phyloP scores from a whole-genome alignment of 2,113 vertebrate genomes.

The Ochotona curzoniae region DNA sequence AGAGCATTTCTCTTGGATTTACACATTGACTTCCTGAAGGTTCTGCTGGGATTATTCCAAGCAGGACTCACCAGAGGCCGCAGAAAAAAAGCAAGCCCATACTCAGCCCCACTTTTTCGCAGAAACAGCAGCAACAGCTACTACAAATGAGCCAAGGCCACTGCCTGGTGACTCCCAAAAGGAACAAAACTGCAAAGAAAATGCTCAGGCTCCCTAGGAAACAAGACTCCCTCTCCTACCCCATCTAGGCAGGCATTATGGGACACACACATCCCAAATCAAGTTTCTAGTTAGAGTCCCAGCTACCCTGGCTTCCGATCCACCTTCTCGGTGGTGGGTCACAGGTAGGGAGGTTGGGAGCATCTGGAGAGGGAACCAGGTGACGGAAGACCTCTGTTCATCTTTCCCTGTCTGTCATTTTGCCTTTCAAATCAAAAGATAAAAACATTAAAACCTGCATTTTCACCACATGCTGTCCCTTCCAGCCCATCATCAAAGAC shows the following conservation, averaged over 20 bases:
- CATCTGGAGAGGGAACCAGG: too few relatives aligned
- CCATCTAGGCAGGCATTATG: too few relatives aligned
- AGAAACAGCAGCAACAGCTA: background rate
- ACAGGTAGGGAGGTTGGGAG: too few relatives aligned
- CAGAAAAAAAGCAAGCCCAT: background rate
- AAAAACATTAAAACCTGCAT: background rate
- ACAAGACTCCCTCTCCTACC: too few relatives aligned
- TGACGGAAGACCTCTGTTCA: too few relatives aligned
- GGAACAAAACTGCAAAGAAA: background rate
- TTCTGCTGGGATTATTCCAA: conserved; percentile 28
- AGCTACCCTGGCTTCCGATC: too few relatives aligned
- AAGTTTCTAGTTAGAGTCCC: too few relatives aligned
- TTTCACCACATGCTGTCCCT: background rate
- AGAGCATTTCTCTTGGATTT: conserved; percentile 62
- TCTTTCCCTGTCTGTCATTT: too few relatives aligned
- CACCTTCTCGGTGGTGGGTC: too few relatives aligned
- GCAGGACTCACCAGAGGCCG: fast-evolving
- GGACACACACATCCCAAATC: too few relatives aligned
- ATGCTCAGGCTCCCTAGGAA: background rate
- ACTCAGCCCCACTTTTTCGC: background rate
- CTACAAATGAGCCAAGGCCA: background rate
- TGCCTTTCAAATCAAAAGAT: too few relatives aligned
- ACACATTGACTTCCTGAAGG: conserved; percentile 22
- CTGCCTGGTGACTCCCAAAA: background rate
- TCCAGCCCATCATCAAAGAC: background rate